phyloP scores from a whole-genome alignment of 2,888 invertebrate species.

The Patella caerulea region DNA sequence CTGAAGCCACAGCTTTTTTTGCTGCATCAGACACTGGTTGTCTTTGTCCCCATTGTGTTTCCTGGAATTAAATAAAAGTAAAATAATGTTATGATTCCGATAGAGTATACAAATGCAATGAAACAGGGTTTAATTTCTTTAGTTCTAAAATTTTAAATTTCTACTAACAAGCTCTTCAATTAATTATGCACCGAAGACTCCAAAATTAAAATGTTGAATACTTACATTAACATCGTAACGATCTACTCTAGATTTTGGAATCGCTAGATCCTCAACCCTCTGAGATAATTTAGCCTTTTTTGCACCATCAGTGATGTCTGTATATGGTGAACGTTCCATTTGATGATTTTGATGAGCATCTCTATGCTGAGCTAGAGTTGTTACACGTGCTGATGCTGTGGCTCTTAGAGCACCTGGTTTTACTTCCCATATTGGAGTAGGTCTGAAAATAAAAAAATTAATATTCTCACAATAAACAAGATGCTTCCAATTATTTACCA shows the following conservation, averaged over 20 bases:
- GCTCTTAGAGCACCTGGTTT: conserved; percentile 47
- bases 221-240: conserved; percentile 44
- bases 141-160: no score
- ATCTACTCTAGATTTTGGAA: conserved; percentile 52
- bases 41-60: conserved; percentile 48
- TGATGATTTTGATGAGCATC: conserved; percentile 42
- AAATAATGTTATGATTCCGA: no score
- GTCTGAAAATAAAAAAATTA: conserved; percentile 41
- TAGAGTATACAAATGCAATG: no score
- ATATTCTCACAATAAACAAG: neutral
- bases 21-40: conserved; percentile 48
- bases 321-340: conserved; percentile 55
- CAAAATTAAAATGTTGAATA: conserved; percentile 9
- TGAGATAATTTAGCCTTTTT: conserved; percentile 41
- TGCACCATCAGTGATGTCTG: conserved; percentile 42
- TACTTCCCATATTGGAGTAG: conserved; percentile 61
- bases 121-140: no score
- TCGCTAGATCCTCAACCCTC: conserved; percentile 51
- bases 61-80: conserved; percentile 11
- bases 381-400: conserved; percentile 47
- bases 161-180: no score
- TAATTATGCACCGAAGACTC: no score
- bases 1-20: conserved; percentile 43
- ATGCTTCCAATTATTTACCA: neutral
- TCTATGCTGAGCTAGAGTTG: conserved; percentile 46